Percentiles rank a stretch among this genome's conserved stretches.
phyloP scores from a whole-genome alignment of 37 sponge, comb jelly and placozoan genomes.

The Ephydatia muelleri region DNA sequence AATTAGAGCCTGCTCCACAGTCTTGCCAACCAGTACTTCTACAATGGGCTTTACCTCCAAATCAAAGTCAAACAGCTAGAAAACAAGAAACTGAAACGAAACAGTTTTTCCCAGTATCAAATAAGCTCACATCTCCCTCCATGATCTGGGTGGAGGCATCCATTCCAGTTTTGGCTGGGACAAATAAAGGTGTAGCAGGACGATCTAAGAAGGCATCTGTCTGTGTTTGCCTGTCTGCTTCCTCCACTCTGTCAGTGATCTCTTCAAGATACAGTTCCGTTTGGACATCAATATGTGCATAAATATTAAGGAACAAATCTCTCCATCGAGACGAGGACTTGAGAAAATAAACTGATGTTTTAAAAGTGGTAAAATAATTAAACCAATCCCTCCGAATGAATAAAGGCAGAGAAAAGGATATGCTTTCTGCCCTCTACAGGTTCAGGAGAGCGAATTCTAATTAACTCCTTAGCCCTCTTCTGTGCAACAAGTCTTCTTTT shows the following conservation, averaged over 20 bases:
- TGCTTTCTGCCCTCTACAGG: conserved; percentile 96
- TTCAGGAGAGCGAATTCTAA: conserved; percentile 78
- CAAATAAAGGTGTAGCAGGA: conserved; percentile 94
- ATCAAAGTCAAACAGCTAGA: conserved; percentile 97
- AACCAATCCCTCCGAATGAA: too few relatives aligned
- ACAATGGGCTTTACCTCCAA: conserved; percentile 94
- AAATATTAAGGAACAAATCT: too few relatives aligned
- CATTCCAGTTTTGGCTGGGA: conserved; percentile 96
- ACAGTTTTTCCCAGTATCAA: background rate
- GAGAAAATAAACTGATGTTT: too few relatives aligned
- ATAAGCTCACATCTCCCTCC: conserved; percentile 89
- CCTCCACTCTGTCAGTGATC: conserved; percentile 92
- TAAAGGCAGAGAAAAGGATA: background rate
- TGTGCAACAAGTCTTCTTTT: conserved; percentile 79
- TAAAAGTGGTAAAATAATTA: too few relatives aligned
- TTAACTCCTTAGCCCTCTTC: conserved; percentile 79
- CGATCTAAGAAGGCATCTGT: conserved; percentile 98
- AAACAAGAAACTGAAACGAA: conserved; percentile 3
- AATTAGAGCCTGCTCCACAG: conserved; percentile 96
- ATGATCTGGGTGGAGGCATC: conserved; percentile 95
- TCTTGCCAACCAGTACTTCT: conserved; percentile 98
- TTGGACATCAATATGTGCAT: conserved; percentile 81
- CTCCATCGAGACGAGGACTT: too few relatives aligned
- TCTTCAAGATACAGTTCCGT: conserved; percentile 98
- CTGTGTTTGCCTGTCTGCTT: conserved; percentile 89